A percentile compares a stretch with the other conserved stretches of the same genome.
phyloP scores from a whole-genome alignment of 2,888 invertebrate genomes.

The Chouioia cunea region DNA sequence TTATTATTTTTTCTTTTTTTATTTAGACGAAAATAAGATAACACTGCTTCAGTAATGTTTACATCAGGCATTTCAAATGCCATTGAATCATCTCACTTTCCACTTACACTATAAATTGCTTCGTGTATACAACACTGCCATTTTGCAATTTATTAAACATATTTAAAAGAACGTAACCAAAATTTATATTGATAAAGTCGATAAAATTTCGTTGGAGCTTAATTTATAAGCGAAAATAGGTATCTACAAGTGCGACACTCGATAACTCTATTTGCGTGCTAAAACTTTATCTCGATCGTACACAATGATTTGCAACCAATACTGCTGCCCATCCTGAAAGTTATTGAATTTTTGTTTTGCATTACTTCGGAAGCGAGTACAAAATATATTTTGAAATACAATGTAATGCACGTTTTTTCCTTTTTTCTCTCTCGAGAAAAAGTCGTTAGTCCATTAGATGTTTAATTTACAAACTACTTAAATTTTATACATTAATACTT shows the following conservation, averaged over 20 bases:
- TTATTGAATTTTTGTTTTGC: too few relatives aligned
- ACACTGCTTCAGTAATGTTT: slow-evolving; percentile 6
- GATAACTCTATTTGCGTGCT: slow-evolving; percentile 19
- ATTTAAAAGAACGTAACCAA: not conserved
- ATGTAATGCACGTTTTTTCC: not conserved
- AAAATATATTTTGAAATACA: too few relatives aligned
- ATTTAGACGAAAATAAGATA: slow-evolving; percentile 28
- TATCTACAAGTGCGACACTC: slow-evolving; percentile 1
- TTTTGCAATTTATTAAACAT: slow-evolving; percentile 34
- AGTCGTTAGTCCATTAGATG: slow-evolving; percentile 2
- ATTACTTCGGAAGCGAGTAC: too few relatives aligned
- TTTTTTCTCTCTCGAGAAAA: slow-evolving; percentile 8
- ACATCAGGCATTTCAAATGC: slow-evolving; percentile 17
- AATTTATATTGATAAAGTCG: slow-evolving; percentile 25
- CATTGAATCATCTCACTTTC: slow-evolving; percentile 23
- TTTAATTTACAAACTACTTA: slow-evolving; percentile 7
- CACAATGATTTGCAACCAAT: slow-evolving; percentile 3
- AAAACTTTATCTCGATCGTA: slow-evolving; percentile 19
- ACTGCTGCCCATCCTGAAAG: too few relatives aligned
- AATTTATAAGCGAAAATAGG: slow-evolving; percentile 3
- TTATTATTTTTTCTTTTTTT: too few relatives aligned
- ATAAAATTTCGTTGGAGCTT: slow-evolving; percentile 12
- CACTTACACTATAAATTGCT: slow-evolving; percentile 21
- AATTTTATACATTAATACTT: not conserved
- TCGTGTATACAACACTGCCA: slow-evolving; percentile 40